A percentile compares a stretch with the other conserved stretches of the same genome.
phyloP scores from a whole-genome alignment of 2,888 invertebrate species.

The Chrysodeixis includens region DNA sequence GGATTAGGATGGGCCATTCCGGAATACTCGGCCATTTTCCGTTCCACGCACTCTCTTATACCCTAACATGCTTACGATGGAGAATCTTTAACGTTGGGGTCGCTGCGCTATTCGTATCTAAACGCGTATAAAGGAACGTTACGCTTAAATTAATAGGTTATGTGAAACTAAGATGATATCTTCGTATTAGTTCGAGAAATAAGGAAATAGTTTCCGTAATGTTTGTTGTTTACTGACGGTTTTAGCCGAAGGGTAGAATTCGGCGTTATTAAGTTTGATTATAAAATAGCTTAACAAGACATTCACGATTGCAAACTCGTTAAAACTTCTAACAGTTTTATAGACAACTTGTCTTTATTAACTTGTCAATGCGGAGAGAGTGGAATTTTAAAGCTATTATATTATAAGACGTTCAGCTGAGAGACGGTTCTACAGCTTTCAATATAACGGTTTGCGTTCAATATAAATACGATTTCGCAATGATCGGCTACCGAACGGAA shows the following conservation, averaged over 20 bases:
- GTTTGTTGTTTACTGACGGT: background rate
- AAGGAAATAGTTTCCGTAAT: conserved; percentile 15
- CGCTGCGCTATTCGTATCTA: conserved; percentile 44
- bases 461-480: conserved; percentile 2
- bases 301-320: background rate
- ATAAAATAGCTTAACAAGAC: conserved; percentile 1
- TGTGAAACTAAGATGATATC: conserved; percentile 37
- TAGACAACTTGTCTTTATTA: conserved; percentile 2
- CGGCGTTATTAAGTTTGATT: background rate
- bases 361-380: conserved; percentile 1
- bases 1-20: conserved; percentile 73
- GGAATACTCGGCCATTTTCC: conserved; percentile 72
- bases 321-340: background rate
- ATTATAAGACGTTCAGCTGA: background rate
- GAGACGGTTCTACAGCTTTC: background rate
- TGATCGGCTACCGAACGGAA: conserved; percentile 4
- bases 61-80: conserved; percentile 68
- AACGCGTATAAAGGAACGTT: conserved; percentile 53
- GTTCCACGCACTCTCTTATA: conserved; percentile 67
- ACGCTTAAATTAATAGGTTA: conserved; percentile 54
- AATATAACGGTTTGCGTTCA: conserved; percentile 3
- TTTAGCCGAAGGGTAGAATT: background rate
- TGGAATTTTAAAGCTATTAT: background rate
- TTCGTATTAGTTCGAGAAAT: conserved; percentile 24
- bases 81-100: conserved; percentile 65